Evolutionary conservation across 2,888 invertebrate genomes (phyloP), one percentile per base, ranked within the genome.

Genomic region (Agrotis clavis): DNA sequence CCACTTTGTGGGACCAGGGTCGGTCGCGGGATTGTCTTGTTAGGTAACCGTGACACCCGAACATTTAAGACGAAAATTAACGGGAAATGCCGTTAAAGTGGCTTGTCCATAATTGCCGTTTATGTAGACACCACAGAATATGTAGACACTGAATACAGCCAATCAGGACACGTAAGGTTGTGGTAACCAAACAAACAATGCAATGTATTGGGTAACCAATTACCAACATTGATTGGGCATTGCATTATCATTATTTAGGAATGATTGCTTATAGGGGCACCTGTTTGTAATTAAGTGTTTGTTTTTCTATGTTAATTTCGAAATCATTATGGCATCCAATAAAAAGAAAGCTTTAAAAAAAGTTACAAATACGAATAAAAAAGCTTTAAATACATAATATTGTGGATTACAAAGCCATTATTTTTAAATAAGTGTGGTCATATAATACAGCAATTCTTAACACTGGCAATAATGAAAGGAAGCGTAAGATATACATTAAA

Each of bases 401-500:
- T 51, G 57, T 59, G 72, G 77, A 67, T 85, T 81, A 72, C 77
- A 85, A 88, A 86, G 78, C 86, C 88, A 86, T 90, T 86, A 85
- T 84, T 81, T 76, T 90, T 88, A 88, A 87, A 90, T 81, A 84
- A 84, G 81, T 74, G 74, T 81, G 84, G 79, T 82, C 75, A 85
- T 85, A 85, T 91, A 88, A 90, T 87, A 88, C 85, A 75, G 89
- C 88, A 66, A 60, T 59, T 85, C 86, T 84, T 86, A 88, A 91
- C 90, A 87, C 86, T 77, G 85, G 90, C 88, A 91, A 90, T 93
- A 93, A 94, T 92, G 91, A 91, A 85, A 84, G 88, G 90, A 93
- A 92, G 90, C 74, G 76, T 90, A 85, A 89, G 90, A 90, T 91
- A 90, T 88, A 90, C 92, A 90, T 92, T 90, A 94, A 93, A 94